Percentiles rank a stretch among this genome's conserved stretches.
Evolutionary conservation across 1,140 invertebrate genomes (phyloP).

Genomic region (Drosophila subobscura): DNA sequence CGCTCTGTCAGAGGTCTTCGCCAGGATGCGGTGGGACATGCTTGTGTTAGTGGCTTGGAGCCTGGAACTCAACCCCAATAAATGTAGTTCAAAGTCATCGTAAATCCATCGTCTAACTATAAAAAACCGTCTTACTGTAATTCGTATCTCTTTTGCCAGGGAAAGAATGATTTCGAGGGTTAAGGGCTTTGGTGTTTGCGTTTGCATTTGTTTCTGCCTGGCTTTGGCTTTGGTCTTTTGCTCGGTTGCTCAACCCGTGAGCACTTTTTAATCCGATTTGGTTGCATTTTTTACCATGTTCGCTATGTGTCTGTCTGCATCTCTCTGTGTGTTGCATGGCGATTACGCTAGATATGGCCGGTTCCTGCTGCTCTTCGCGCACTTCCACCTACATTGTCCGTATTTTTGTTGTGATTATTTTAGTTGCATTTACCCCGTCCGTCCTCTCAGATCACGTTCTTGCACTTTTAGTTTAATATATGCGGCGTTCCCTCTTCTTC

Average conservation of each 20-base stretch:
- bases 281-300: slow-evolving; percentile 69
- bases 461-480: slow-evolving; percentile 70
- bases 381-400: slow-evolving; percentile 52
- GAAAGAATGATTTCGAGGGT: slow-evolving; percentile 19
- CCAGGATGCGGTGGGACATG: slow-evolving; percentile 12
- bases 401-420: slow-evolving; percentile 69
- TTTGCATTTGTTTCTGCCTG: slow-evolving; percentile 38
- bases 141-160: slow-evolving; percentile 72
- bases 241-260: slow-evolving; percentile 64
- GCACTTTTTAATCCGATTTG: slow-evolving; percentile 80
- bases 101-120: slow-evolving; percentile 82
- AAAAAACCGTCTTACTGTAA: slow-evolving; percentile 76
- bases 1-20: slow-evolving; percentile 7
- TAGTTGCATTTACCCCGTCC: slow-evolving; percentile 45
- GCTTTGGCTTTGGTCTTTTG: slow-evolving; percentile 59
- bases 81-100: slow-evolving; percentile 82
- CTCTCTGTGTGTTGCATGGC: slow-evolving; percentile 46
- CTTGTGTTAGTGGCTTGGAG: slow-evolving; percentile 16
- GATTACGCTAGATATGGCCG: slow-evolving; percentile 57
- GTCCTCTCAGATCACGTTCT: slow-evolving; percentile 46
- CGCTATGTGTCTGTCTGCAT: slow-evolving; percentile 10
- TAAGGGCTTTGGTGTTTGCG: slow-evolving; percentile 35
- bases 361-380: slow-evolving; percentile 29
- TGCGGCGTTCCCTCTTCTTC: slow-evolving; percentile 27
- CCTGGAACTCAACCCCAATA: slow-evolving; percentile 37